These are phyloP conservation scores for Calliopum simillimum DNA, from an alignment of 2,888 invertebrate species.

Conservation along the genomic window DNA sequence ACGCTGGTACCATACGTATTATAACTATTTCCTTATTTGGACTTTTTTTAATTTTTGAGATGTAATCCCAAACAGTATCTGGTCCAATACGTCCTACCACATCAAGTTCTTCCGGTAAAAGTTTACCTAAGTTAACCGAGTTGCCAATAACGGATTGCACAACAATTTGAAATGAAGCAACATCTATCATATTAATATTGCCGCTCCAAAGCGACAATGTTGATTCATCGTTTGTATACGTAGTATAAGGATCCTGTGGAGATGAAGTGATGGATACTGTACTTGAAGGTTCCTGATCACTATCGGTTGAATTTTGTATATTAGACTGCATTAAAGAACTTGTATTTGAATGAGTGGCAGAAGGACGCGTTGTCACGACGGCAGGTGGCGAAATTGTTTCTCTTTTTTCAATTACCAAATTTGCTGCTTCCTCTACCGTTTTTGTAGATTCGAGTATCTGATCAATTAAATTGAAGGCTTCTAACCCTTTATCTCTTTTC, in stretches of 20 bases:
- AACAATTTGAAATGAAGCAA: slow-evolving; percentile 86
- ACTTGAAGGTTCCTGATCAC: slow-evolving; percentile 82
- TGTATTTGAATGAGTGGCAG: not conserved
- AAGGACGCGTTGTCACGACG: slow-evolving; percentile 29
- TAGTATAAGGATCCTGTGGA: slow-evolving; percentile 59
- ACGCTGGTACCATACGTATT: slow-evolving; percentile 82
- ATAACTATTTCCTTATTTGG: slow-evolving; percentile 90
- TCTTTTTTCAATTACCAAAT: slow-evolving; percentile 52
- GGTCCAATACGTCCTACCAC: slow-evolving; percentile 94
- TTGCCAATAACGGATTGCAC: slow-evolving; percentile 83
- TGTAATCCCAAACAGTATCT: slow-evolving; percentile 93
- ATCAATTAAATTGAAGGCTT: slow-evolving; percentile 62
- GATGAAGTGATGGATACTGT: slow-evolving; percentile 79
- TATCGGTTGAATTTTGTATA: slow-evolving; percentile 37
- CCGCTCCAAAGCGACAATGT: slow-evolving; percentile 72
- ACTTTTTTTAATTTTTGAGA: slow-evolving; percentile 88
- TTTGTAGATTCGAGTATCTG: slow-evolving; percentile 65
- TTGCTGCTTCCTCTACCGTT: slow-evolving; percentile 65
- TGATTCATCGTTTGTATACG: slow-evolving; percentile 46
- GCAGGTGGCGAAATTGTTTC: slow-evolving; percentile 23
- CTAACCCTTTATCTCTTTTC: slow-evolving; percentile 39
- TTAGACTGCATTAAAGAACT: not conserved
- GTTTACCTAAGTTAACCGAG: slow-evolving; percentile 55
- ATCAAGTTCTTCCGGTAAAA: slow-evolving; percentile 79
- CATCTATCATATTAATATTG: slow-evolving; percentile 89